These are phyloP conservation scores for Anser brachyrhynchus DNA, from an alignment of 2,113 vertebrate genomes.

Conservation along the genomic window DNA sequence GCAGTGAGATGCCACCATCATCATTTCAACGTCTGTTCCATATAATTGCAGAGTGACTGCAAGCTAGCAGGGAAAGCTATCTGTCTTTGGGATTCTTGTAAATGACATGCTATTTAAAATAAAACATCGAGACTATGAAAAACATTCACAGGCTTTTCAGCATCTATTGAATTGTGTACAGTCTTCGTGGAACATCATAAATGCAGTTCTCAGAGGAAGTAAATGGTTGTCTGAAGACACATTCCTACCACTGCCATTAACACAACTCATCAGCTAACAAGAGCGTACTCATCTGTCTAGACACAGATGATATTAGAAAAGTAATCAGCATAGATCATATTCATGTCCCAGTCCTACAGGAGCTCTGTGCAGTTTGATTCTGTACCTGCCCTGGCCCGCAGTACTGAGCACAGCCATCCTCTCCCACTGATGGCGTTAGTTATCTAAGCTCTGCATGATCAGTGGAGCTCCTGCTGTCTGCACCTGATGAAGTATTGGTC, in stretches of 20 bases:
- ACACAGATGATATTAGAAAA: constrained; percentile 53
- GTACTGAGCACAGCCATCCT: not conserved
- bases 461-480: constrained; percentile 3
- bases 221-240: constrained; percentile 57
- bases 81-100: constrained; percentile 49
- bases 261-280: constrained; percentile 67
- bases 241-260: constrained; percentile 43
- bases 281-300: constrained; percentile 55
- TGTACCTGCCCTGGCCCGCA: not conserved
- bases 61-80: constrained; percentile 28
- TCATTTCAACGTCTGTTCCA: constrained; percentile 35
- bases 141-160: constrained; percentile 53
- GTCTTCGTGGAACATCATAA: constrained; percentile 33
- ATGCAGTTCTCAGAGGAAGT: constrained; percentile 58
- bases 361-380: not conserved
- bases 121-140: constrained; percentile 51
- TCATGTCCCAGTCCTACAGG: not conserved
- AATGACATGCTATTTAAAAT: constrained; percentile 61
- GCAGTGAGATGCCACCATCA: constrained; percentile 39
- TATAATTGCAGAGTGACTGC: constrained; percentile 61
- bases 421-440: not conserved
- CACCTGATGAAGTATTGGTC: not conserved
- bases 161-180: constrained; percentile 51
- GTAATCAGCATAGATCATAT: constrained; percentile 46
- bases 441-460: not conserved